These are phyloP conservation scores for Hyposoter dolosus DNA, from an alignment of 2,888 invertebrate species.

Conservation along the genomic window DNA sequence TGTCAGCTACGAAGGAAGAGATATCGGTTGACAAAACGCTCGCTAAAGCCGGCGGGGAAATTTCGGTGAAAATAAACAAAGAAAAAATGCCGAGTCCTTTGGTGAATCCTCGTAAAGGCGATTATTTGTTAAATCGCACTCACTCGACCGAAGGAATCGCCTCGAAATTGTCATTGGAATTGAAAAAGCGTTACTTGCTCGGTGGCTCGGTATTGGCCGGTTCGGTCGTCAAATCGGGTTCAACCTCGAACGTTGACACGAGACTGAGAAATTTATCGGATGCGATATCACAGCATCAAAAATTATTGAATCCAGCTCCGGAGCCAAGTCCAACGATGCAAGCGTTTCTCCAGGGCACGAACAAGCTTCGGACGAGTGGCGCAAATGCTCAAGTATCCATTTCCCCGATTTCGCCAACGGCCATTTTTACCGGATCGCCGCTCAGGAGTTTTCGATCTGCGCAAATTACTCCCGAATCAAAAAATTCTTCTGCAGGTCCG, in stretches of 20 bases:
- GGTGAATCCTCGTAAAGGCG: slow-evolving; percentile 88
- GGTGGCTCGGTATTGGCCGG: slow-evolving; percentile 89
- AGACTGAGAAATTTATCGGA: slow-evolving; percentile 94
- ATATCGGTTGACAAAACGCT: slow-evolving; percentile 17
- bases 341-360: slow-evolving; percentile 87
- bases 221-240: slow-evolving; percentile 92
- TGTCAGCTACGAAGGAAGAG: slow-evolving; percentile 69
- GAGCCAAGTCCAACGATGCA: slow-evolving; percentile 90
- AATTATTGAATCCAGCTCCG: slow-evolving; percentile 92
- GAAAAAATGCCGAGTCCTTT: slow-evolving; percentile 81
- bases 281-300: slow-evolving; percentile 95
- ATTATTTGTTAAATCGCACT: slow-evolving; percentile 92
- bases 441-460: slow-evolving; percentile 71
- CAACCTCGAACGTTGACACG: slow-evolving; percentile 93
- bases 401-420: slow-evolving; percentile 82
- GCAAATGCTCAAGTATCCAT: slow-evolving; percentile 73
- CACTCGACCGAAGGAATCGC: slow-evolving; percentile 95
- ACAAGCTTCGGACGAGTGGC: slow-evolving; percentile 77
- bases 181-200: slow-evolving; percentile 93
- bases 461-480: slow-evolving; percentile 40
- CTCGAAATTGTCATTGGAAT: slow-evolving; percentile 93
- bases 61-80: background rate
- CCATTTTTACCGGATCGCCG: slow-evolving; percentile 62
- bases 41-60: slow-evolving; percentile 18
- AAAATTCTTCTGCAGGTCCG: background rate